Evolutionary conservation across 1,140 invertebrate species (phyloP), one percentile per base, ranked within the genome.

Genomic region (Neodiprion pinetum): DNA sequence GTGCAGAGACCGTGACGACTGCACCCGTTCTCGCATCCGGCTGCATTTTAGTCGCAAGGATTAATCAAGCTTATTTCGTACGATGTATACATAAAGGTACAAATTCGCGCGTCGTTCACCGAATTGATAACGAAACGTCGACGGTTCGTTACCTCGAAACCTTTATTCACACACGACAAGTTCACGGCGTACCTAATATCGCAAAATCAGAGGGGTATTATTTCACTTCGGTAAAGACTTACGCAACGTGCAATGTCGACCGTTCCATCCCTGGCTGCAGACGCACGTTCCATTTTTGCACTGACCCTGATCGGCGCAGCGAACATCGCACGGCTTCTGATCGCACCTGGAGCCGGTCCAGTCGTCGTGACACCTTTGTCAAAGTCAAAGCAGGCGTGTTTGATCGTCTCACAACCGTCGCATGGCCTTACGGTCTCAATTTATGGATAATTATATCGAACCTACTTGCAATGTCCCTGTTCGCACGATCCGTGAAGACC

Each of bases 201-300:
- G 28, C 28, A 40, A 40, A 5, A 21, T 28, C 70, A 40, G 50
- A 74, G 67, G 74, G 28, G 69, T 72, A 65, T 40, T 72, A 65
- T 40, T 40, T 40, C 28, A 40, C 1, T 67, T 67, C 28, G 5
- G 28, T 40, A 40, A 2, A 73, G 81, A 93, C 95, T 95, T 92
- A 99, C 97, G 95, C 80, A 99, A 87, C 49, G 97, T 98, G 88
- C 98, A 99, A 84, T 98, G 97, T 81, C 94, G 92, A 76, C 98
- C 98, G 89, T 99, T 99, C 97, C 97, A 99, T 73, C 98, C 98
- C 87, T 96, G 95, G 21, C 95, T 94, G 87, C 98, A 99, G 67
- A 97, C 94, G 86, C 98, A 99, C 40, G 96, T 98, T 49, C 98
- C 98, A 87, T 99, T 99, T 84, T 96, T 94, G 88, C 98, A 99